Evolutionary conservation across 2,113 vertebrate species (phyloP), one percentile per base, ranked within the genome.

Genomic region (Aramus guarauna): DNA sequence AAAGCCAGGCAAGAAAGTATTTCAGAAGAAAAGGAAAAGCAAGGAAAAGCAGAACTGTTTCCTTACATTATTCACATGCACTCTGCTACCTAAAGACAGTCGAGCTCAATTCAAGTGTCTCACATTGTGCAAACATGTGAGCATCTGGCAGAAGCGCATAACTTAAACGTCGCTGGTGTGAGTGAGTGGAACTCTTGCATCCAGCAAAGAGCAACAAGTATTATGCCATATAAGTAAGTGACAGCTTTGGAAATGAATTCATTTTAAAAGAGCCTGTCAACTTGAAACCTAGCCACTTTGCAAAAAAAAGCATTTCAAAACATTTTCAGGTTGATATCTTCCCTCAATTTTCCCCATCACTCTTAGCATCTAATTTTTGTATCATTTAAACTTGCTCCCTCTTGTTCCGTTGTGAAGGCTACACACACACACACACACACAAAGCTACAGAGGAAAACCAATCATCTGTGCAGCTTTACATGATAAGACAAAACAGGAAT

Each of bases 261-360:
- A 6, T 90, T 90, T 69, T 50, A 55, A 60, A 93, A 85, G 45
- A 95, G 26, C 30, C 45, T 76, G 58, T 58, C 69, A 85, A 58
- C 45, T 71, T 91, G 77, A 90, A 95, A 85, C 37, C 10, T 88
- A 80, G 36, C 71, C 86, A 30, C 77, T 67, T 76, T 5, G 23
- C 5, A 90, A 83, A 88, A 83, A 88, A 82, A 95, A 72, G 3
- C 11, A 66, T 81, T 89, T 94, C 45, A 79, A 91, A 95, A 89
- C 55, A 79, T 96, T 94, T 94, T 72, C 84, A 85, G 84, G 74
- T 85, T 76, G 90, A 72, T 77, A 47, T 41, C 74, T 92, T 85
- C 83, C 64, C 19, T 85, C 62, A 85, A 30, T 90, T 91, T 79
- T 75, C 56, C 29, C 39, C 36, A n/a, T 76, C 74, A n/a, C 22